phyloP scores from a whole-genome alignment of 2,888 invertebrate genomes.

The Automeris io region DNA sequence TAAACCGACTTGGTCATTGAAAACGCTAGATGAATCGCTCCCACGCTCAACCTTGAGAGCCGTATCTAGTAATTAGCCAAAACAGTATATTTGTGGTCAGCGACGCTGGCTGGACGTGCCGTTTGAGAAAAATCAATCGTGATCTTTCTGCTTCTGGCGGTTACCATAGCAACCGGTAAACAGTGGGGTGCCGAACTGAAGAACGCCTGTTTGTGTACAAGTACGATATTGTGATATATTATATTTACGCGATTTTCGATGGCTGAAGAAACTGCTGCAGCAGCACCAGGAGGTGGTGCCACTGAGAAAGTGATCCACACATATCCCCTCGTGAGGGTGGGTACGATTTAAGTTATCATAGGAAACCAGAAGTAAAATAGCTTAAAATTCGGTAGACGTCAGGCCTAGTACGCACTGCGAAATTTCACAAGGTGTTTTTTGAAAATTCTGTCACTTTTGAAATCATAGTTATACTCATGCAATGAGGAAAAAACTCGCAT shows the following conservation, averaged over 20 bases:
- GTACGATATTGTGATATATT: not conserved
- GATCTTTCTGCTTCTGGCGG: conserved; percentile 61
- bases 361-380: too few species aligned
- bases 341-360: conserved; percentile 29
- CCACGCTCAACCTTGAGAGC: conserved; percentile 25
- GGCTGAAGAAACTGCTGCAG: conserved; percentile 52
- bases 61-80: conserved; percentile 13
- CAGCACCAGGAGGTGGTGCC: conserved; percentile 24
- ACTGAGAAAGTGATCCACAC: conserved; percentile 85
- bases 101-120: conserved; percentile 26
- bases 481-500: too few species aligned
- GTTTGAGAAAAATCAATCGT: conserved; percentile 70
- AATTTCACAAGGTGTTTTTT: too few species aligned
- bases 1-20: conserved; percentile 6
- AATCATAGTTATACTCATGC: too few species aligned
- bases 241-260: conserved; percentile 26
- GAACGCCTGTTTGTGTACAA: conserved; percentile 18
- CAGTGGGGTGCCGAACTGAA: conserved; percentile 57
- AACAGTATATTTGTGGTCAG: conserved; percentile 20
- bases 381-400: too few species aligned
- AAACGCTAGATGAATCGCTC: conserved; percentile 13
- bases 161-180: conserved; percentile 72
- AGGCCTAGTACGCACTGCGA: too few species aligned
- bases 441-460: too few species aligned
- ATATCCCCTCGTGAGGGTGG: conserved; percentile 89